phyloP scores from a whole-genome alignment of 2,797 vertebrate species.

The Molothrus ater region DNA sequence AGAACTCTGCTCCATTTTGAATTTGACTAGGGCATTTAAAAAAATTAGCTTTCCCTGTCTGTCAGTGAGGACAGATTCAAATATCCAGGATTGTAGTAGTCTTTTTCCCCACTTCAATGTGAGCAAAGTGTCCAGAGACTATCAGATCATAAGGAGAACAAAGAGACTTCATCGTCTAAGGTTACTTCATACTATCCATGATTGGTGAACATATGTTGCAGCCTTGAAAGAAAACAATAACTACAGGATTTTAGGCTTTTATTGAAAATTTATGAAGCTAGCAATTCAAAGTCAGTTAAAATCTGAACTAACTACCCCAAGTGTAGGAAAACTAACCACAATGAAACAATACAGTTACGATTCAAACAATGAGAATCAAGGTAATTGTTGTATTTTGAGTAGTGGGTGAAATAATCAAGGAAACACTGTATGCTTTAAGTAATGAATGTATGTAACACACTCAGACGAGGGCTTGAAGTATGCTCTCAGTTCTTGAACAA shows the following conservation, averaged over 20 bases:
- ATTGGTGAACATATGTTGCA: not conserved
- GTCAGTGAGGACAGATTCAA: not conserved
- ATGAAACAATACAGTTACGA: not conserved
- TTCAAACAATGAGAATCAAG: not conserved
- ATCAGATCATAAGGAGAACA: not conserved
- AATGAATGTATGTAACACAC: not conserved
- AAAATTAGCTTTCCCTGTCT: not conserved
- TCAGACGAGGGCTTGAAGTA: not conserved
- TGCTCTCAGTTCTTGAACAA: not conserved
- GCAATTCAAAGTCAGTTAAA: constrained; percentile 2
- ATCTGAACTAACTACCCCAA: not conserved
- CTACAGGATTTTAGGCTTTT: not conserved
- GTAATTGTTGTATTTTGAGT: not conserved
- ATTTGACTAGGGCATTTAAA: not conserved
- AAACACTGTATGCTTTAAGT: not conserved
- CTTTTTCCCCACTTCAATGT: not conserved
- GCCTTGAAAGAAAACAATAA: not conserved
- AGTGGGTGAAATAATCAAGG: not conserved
- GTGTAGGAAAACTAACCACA: not conserved
- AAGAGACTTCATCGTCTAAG: not conserved
- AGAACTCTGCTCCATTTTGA: not conserved
- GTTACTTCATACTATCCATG: not conserved
- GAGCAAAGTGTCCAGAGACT: not conserved
- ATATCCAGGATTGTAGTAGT: not conserved
- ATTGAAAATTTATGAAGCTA: not conserved